Evolutionary conservation across 2,888 invertebrate genomes (phyloP).

Genomic region (Polietes domitor): DNA sequence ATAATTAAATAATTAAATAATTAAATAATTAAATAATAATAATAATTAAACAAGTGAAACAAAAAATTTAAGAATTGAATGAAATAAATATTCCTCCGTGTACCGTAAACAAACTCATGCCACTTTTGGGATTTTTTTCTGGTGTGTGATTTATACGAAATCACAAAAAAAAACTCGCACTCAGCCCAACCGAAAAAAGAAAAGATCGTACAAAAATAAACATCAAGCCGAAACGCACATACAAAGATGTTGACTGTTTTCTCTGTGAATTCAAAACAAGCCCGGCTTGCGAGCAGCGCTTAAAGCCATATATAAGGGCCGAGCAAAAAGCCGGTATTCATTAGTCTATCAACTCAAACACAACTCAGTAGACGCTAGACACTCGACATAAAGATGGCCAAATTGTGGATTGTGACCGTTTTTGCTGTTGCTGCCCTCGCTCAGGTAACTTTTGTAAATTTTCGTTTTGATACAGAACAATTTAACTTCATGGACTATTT

Average conservation of each 20-base stretch:
- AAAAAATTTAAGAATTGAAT: too few species aligned
- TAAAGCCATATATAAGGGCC: slow-evolving; percentile 49
- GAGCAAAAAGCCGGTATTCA: slow-evolving; percentile 53
- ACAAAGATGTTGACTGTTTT: slow-evolving; percentile 65
- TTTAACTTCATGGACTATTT: neutral
- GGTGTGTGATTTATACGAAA: slow-evolving; percentile 21
- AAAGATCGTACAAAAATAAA: slow-evolving; percentile 62
- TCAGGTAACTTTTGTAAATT: slow-evolving; percentile 69
- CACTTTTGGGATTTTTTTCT: slow-evolving; percentile 64
- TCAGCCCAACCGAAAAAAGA: slow-evolving; percentile 66
- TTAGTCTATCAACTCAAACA: slow-evolving; percentile 51
- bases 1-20: too few species aligned
- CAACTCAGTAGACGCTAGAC: slow-evolving; percentile 40
- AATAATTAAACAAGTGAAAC: too few species aligned
- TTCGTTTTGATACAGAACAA: neutral
- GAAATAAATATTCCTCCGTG: slow-evolving; percentile 12
- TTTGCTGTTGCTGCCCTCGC: slow-evolving; percentile 68
- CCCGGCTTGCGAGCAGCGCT: slow-evolving; percentile 59
- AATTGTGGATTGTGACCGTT: slow-evolving; percentile 70
- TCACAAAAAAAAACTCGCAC: neutral
- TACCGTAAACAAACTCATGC: neutral
- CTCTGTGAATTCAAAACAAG: slow-evolving; percentile 58
- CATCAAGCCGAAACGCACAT: slow-evolving; percentile 64
- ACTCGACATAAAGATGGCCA: slow-evolving; percentile 68
- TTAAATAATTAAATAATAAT: too few species aligned